A percentile compares a stretch with the other conserved stretches of the same genome.
These are phyloP conservation scores for Lucinisca nassula DNA, from an alignment of 2,888 invertebrate species.

Conservation along the genomic window DNA sequence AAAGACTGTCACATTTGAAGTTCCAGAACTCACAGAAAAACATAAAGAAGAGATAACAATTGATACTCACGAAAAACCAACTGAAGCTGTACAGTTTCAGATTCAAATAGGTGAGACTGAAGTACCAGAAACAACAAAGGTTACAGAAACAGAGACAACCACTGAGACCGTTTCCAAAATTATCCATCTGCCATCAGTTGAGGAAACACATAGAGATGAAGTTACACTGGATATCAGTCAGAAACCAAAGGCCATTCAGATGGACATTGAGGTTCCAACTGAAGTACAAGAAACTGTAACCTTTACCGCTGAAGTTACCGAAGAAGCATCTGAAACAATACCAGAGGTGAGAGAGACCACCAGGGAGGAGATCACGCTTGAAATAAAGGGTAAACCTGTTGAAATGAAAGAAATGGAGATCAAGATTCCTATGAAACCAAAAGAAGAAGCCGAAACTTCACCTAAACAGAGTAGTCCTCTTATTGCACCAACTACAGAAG, in stretches of 20 bases:
- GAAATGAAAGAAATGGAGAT: constrained; percentile 69
- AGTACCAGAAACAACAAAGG: constrained; percentile 54
- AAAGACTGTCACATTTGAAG: constrained; percentile 66
- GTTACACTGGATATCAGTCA: constrained; percentile 75
- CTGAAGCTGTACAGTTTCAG: constrained; percentile 56
- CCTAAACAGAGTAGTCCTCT: constrained; percentile 57
- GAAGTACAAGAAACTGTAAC: constrained; percentile 49
- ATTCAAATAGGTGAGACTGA: constrained; percentile 56
- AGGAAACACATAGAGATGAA: constrained; percentile 73
- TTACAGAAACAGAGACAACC: constrained; percentile 55
- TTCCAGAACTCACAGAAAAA: constrained; percentile 68
- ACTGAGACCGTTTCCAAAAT: constrained; percentile 53
- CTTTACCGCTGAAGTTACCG: constrained; percentile 60
- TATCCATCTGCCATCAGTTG: constrained; percentile 58
- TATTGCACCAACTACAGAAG: constrained; percentile 67
- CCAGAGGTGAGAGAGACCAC: constrained; percentile 63
- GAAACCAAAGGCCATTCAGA: constrained; percentile 67
- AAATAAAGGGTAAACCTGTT: constrained; percentile 71
- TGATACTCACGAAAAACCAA: constrained; percentile 55
- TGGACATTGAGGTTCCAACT: constrained; percentile 69
- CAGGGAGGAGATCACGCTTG: constrained; percentile 70
- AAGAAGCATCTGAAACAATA: constrained; percentile 65
- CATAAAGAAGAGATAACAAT: constrained; percentile 62
- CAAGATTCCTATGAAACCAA: constrained; percentile 62
- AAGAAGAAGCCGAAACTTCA: constrained; percentile 60